Evolutionary conservation across 2,113 vertebrate species (phyloP), one percentile per base, ranked within the genome.

Genomic region (Pyrgilauda ruficollis): DNA sequence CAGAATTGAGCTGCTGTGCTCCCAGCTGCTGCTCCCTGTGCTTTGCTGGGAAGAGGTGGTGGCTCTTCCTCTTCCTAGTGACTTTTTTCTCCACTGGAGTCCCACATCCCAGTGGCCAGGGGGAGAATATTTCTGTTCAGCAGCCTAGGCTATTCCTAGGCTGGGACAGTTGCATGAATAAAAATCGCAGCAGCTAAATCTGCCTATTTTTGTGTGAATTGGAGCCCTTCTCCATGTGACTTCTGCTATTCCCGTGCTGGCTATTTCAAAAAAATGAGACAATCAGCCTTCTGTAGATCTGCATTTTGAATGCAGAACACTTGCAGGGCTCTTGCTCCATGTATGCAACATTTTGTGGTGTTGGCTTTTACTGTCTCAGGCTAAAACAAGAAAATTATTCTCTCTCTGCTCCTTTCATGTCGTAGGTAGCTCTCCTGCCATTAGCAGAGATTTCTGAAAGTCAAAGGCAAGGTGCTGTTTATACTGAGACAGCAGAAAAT

Each of bases 271-370:
- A 93, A 87, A 86, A 46, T 2, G 50, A 93, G 90, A 96, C 96
- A 96, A 90, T 96, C 86, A 55, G 83, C 64, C 94, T 96, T 96
- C 94, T 97, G 90, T 95, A 84, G 88, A 8, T 86, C 27, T 86
- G 79, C 66, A 75, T 91, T 97, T 92, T 78, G 93, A 94, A 96
- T 96, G 95, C 95, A 93, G 91, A 87, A 90, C 93, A 64, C 93
- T 96, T 81, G 70, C 90, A 68, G 87, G 85, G 82, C 82, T 87
- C 67, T 66, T 76, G 87, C 92, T 93, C 77, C 93, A 56, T 91
- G 92, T 75, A 92, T 86, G 93, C 94, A 79, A 73, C 77, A n/a
- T 94, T 97, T 59, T 90, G 94, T 93, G 87, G 61, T 41, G 6
- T 26, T 67, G 91, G 50, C 50, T 91, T 90, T 85, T n/a, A 4